Evolutionary conservation across 2,113 vertebrate species (phyloP).

Genomic region (Phyllopteryx taeniolatus): DNA sequence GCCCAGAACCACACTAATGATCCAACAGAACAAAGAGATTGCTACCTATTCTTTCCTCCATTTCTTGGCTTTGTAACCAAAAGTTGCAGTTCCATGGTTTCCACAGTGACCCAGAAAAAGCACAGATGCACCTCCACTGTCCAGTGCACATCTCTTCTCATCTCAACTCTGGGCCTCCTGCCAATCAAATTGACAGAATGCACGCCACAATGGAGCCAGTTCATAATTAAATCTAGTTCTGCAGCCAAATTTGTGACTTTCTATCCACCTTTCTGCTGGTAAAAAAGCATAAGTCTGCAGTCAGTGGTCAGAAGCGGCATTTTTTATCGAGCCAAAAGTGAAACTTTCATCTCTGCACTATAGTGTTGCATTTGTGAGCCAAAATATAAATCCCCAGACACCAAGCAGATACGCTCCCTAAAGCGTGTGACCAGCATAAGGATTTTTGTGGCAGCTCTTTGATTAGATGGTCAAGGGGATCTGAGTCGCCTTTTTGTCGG

Average conservation of each 20-base stretch:
- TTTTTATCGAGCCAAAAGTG: conserved; percentile 42
- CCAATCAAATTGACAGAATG: conserved; percentile 46
- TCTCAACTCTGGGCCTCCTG: conserved; percentile 41
- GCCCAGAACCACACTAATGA: conserved; percentile 50
- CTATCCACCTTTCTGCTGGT: conserved; percentile 24
- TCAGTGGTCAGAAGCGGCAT: conserved; percentile 16
- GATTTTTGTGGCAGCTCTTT: background rate
- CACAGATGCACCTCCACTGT: conserved; percentile 18
- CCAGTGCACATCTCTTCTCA: conserved; percentile 27
- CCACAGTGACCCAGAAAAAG: conserved; percentile 60
- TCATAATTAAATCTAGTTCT: conserved; percentile 52
- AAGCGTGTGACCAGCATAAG: background rate
- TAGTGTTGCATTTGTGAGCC: background rate
- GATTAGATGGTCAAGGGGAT: background rate
- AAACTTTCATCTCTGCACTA: conserved; percentile 51
- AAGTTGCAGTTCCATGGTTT: conserved; percentile 24
- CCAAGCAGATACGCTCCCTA: background rate
- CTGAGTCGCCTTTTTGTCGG: background rate
- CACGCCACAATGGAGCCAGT: conserved; percentile 35
- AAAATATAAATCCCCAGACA: conserved; percentile 1
- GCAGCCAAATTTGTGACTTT: conserved; percentile 25
- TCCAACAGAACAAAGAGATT: conserved; percentile 47
- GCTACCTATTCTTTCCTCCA: conserved; percentile 28
- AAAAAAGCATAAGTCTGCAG: conserved; percentile 32
- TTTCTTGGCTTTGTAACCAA: conserved; percentile 35